Conservation (phyloP, 2,797 vertebrate species). For the Pantherophis alleghaniensis region DNA sequence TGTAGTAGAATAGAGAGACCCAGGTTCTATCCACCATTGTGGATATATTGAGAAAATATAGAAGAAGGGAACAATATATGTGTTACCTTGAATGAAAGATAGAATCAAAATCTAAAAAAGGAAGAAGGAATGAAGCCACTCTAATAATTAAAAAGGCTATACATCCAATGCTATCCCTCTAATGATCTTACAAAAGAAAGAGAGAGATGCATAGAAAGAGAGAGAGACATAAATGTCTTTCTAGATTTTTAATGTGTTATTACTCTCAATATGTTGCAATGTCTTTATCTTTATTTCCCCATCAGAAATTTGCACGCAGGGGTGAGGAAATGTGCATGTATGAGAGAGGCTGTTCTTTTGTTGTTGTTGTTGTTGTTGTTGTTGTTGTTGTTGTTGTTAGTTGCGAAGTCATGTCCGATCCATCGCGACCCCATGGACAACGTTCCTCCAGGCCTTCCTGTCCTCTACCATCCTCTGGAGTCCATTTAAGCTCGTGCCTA, state of each 20-base stretch:
- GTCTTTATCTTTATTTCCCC: neutral
- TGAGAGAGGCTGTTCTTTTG: neutral
- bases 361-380: no score
- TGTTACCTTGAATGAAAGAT: neutral
- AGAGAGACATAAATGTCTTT: neutral
- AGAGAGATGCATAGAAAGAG: neutral
- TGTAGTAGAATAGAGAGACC: neutral
- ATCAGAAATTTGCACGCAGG: neutral
- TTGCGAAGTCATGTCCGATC: no score
- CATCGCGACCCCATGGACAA: no score
- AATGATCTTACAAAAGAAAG: neutral
- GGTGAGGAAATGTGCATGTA: neutral
- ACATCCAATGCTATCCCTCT: neutral
- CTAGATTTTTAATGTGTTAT: neutral
- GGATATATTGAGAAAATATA: neutral
- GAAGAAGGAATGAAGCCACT: neutral
- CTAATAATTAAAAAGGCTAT: neutral
- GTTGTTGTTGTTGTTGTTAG: no score
- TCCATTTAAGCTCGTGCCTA: no score
- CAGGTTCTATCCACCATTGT: neutral
- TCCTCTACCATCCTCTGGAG: no score
- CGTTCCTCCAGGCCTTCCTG: no score
- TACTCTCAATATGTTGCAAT: neutral
- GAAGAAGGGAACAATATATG: neutral
- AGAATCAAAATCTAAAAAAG: neutral